These are phyloP conservation scores for Gallirallus australis DNA, from an alignment of 2,797 vertebrate genomes.

Conservation along the genomic window DNA sequence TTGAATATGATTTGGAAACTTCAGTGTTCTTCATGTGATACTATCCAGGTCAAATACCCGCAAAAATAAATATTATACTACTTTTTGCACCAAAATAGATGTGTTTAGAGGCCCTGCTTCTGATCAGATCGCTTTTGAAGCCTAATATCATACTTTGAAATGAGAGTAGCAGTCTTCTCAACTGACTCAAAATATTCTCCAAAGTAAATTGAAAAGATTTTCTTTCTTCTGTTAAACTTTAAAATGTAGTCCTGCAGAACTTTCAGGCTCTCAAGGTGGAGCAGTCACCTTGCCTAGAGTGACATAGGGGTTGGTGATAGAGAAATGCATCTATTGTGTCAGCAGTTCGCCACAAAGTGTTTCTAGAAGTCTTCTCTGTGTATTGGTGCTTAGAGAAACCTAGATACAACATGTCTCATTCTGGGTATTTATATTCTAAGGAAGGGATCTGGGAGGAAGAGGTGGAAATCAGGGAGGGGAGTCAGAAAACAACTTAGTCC, in stretches of 20 bases:
- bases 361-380: background rate
- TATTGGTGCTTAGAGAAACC: background rate
- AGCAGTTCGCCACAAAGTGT: background rate
- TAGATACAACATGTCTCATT: background rate
- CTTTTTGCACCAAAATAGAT: background rate
- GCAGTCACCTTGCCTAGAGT: background rate
- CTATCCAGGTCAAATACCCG: slow-evolving; percentile 14
- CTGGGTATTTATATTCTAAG: background rate
- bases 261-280: background rate
- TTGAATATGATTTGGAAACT: slow-evolving; percentile 7
- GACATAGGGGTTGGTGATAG: background rate
- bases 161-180: background rate
- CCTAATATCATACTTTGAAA: background rate
- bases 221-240: background rate
- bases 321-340: background rate
- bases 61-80: background rate
- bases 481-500: background rate
- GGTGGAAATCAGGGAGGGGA: background rate
- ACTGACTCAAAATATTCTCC: background rate
- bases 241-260: background rate
- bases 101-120: background rate
- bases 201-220: background rate
- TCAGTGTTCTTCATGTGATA: background rate
- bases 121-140: background rate
- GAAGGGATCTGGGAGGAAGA: background rate